phyloP scores from a whole-genome alignment of 2,888 invertebrate genomes.

The Hypercompe scribonia region DNA sequence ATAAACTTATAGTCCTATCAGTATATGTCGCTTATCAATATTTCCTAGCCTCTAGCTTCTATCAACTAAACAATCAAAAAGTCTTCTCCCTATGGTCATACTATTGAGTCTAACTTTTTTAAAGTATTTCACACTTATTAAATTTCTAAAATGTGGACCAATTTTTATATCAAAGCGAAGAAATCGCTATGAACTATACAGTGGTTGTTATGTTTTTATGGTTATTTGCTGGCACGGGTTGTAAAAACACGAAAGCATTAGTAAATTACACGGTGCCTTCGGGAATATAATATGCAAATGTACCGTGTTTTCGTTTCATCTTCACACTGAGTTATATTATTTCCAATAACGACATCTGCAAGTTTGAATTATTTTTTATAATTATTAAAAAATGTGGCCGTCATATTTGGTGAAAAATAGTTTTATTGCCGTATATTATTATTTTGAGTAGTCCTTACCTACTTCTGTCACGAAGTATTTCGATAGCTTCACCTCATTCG shows the following conservation, averaged over 20 bases:
- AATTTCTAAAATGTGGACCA: background rate
- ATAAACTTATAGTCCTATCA: background rate
- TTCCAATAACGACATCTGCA: constrained; percentile 3
- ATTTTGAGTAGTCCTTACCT: background rate
- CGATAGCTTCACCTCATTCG: background rate
- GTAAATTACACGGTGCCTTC: constrained; percentile 15
- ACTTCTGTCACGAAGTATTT: background rate
- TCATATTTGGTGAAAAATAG: background rate
- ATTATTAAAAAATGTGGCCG: background rate
- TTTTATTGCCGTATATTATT: background rate
- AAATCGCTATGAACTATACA: constrained; percentile 2
- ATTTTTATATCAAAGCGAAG: background rate
- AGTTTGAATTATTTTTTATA: background rate
- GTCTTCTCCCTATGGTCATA: background rate
- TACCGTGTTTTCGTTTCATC: constrained; percentile 15
- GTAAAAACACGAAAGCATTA: constrained; percentile 14
- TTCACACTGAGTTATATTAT: background rate
- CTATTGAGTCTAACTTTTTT: background rate
- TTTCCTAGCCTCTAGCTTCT: background rate
- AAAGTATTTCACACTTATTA: background rate
- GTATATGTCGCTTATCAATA: background rate
- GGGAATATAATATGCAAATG: constrained; percentile 14
- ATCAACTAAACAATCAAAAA: background rate
- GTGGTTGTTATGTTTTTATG: constrained; percentile 3
- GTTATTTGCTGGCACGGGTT: constrained; percentile 4